Evolutionary conservation across 2,797 vertebrate genomes (phyloP).

Genomic region (Rachycentron canadum): DNA sequence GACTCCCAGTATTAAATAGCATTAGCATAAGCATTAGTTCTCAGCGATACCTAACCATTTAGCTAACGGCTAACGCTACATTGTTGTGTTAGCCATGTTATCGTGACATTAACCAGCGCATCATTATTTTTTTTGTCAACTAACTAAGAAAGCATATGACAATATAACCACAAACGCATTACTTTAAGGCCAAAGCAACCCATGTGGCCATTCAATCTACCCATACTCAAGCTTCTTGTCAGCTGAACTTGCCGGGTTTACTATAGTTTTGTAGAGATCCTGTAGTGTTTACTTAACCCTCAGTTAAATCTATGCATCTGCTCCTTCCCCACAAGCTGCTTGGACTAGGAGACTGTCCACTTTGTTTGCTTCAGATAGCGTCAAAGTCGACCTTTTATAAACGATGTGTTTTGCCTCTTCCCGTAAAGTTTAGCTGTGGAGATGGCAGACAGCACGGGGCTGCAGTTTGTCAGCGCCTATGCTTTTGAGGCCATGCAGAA

Average conservation of each 20-base stretch:
- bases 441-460: conserved; percentile 90
- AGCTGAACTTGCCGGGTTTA: not conserved
- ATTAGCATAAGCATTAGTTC: not conserved
- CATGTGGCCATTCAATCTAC: not conserved
- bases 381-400: not conserved
- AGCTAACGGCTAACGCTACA: not conserved
- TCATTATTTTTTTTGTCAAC: not conserved
- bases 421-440: conserved; percentile 15
- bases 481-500: conserved; percentile 99
- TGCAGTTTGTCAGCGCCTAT: conserved; percentile 95
- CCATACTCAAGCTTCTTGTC: not conserved
- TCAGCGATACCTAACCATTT: not conserved
- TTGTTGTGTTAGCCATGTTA: conserved; percentile 12
- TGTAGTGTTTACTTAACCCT: not conserved
- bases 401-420: not conserved
- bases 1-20: not conserved
- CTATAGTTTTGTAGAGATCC: not conserved
- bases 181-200: too few species aligned
- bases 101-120: not conserved
- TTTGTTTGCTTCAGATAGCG: not conserved
- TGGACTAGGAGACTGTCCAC: not conserved
- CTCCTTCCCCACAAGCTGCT: not conserved
- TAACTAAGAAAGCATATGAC: not conserved
- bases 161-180: not conserved
- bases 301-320: not conserved